phyloP scores from a whole-genome alignment of 37 sponge, comb jelly and placozoan species.

The Halisarca cf. caerulea region DNA sequence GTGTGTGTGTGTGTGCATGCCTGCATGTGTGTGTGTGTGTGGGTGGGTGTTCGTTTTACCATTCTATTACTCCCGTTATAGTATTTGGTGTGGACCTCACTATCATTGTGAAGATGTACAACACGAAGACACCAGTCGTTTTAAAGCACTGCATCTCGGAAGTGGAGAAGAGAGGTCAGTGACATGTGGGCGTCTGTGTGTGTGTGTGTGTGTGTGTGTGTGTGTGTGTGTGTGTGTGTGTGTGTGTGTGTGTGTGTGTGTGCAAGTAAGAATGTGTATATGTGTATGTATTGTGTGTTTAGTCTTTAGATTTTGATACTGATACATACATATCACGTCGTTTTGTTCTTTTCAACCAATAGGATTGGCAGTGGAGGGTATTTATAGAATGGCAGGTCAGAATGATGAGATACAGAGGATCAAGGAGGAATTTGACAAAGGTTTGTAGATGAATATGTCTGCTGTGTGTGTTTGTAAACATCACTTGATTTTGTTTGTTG shows the following conservation, averaged over 20 bases:
- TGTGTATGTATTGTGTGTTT: background rate
- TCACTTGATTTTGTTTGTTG: no score
- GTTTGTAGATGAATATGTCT: conserved; percentile 42
- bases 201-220: background rate
- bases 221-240: conserved; percentile 17
- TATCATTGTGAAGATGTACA: conserved; percentile 73
- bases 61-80: conserved; percentile 3
- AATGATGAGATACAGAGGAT: conserved; percentile 56
- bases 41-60: background rate
- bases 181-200: background rate
- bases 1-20: background rate
- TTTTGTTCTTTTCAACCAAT: no score
- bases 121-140: conserved; percentile 79
- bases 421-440: conserved; percentile 70
- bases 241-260: conserved; percentile 20
- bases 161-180: conserved; percentile 74
- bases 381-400: conserved; percentile 75
- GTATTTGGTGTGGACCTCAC: conserved; percentile 91
- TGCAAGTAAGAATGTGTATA: background rate
- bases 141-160: conserved; percentile 73
- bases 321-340: background rate
- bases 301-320: background rate
- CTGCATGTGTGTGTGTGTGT: background rate
- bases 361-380: conserved; percentile 70
- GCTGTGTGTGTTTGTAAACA: no score